Evolutionary conservation across 2,113 vertebrate species (phyloP).

Genomic region (Nibea coibor): DNA sequence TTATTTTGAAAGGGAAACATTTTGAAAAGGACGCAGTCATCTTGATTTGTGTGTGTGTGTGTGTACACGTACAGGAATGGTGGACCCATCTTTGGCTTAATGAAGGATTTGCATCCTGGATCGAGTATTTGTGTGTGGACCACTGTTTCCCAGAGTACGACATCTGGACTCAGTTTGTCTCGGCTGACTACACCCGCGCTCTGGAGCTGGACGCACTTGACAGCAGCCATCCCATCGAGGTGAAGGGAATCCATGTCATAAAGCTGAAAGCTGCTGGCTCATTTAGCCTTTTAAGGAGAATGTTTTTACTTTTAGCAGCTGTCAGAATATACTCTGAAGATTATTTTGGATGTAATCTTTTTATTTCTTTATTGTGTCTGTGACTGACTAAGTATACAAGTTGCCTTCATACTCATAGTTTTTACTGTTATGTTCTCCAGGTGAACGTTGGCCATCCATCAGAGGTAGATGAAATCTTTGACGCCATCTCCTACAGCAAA

Average conservation of each 20-base stretch:
- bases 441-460: slow-evolving; percentile 97
- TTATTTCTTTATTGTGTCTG: not conserved
- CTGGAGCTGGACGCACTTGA: slow-evolving; percentile 98
- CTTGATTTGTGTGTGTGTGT: slow-evolving; percentile 10
- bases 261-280: not conserved
- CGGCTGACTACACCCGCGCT: slow-evolving; percentile 96
- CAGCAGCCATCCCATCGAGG: slow-evolving; percentile 99
- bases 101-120: slow-evolving; percentile 99
- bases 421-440: slow-evolving; percentile 73
- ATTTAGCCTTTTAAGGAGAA: not conserved
- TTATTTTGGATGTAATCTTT: not conserved
- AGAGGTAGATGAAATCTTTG: slow-evolving; percentile 98
- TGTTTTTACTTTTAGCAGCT: not conserved
- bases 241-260: slow-evolving; percentile 48
- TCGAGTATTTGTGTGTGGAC: slow-evolving; percentile 98
- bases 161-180: slow-evolving; percentile 99
- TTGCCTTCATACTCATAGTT: not conserved
- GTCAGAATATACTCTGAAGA: too few species aligned
- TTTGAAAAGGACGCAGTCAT: not conserved
- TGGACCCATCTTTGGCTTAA: slow-evolving; percentile 99
- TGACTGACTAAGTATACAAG: too few species aligned
- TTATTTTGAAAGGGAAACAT: not conserved
- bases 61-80: slow-evolving; percentile 89
- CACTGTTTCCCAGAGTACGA: slow-evolving; percentile 99
- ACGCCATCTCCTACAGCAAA: slow-evolving; percentile 99